Percentiles rank a stretch among this genome's conserved stretches.
Conservation (phyloP, 2,888 invertebrate genomes). For the Serripes groenlandicus region DNA sequence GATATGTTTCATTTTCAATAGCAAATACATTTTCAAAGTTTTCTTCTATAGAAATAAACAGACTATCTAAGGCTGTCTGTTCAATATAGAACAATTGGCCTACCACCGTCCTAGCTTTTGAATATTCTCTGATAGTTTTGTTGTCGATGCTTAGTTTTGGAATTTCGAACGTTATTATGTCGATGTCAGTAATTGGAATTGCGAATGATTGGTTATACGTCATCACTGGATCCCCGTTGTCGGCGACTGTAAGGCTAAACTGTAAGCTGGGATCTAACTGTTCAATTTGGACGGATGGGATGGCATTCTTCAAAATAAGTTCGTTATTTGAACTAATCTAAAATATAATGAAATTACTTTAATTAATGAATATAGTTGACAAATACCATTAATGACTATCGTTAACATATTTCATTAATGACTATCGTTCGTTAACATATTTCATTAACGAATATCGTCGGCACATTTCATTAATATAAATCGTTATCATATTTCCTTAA, state of each 20-base stretch:
- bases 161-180: constrained; percentile 60
- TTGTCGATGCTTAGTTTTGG: constrained; percentile 67
- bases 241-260: constrained; percentile 67
- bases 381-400: no score
- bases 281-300: constrained; percentile 60
- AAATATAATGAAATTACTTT: not conserved
- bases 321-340: constrained; percentile 30
- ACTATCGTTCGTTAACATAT: no score
- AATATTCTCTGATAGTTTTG: constrained; percentile 55
- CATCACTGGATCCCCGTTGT: constrained; percentile 69
- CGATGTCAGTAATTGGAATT: constrained; percentile 68
- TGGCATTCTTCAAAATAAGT: constrained; percentile 48
- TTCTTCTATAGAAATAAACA: constrained; percentile 62
- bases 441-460: no score
- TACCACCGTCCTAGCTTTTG: constrained; percentile 57
- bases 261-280: constrained; percentile 59
- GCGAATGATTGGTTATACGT: constrained; percentile 62
- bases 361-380: no score
- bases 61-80: constrained; percentile 42
- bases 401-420: no score
- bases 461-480: no score
- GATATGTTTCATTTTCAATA: constrained; percentile 61
- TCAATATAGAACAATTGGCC: constrained; percentile 65
- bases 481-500: no score
- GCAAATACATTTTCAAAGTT: constrained; percentile 64